These are phyloP conservation scores for Drosophila seclusa DNA, from an alignment of 2,888 invertebrate species.

Conservation along the genomic window DNA sequence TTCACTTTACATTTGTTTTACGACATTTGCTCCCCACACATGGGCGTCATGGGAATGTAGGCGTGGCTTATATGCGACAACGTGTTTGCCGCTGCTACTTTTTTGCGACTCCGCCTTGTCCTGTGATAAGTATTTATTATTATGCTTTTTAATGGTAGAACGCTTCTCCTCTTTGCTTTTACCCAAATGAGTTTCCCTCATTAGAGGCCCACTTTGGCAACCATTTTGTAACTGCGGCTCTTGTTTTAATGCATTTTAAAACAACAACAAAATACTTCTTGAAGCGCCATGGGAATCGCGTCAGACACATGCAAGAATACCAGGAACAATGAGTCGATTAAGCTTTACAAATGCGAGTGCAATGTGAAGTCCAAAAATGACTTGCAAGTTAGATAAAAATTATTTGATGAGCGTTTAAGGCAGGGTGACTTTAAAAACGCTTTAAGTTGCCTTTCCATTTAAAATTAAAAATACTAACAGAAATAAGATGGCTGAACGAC, in stretches of 20 bases:
- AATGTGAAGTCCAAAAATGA: not conserved
- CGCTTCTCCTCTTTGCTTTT: slow-evolving; percentile 68
- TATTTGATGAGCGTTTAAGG: not conserved
- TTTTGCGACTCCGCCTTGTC: slow-evolving; percentile 36
- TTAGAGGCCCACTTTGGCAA: slow-evolving; percentile 57
- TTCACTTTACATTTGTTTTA: slow-evolving; percentile 81
- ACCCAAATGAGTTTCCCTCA: slow-evolving; percentile 79
- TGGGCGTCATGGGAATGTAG: slow-evolving; percentile 31
- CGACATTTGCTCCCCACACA: slow-evolving; percentile 67
- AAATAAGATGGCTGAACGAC: slow-evolving; percentile 3
- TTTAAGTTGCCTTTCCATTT: not conserved
- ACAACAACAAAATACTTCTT: slow-evolving; percentile 10
- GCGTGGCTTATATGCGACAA: slow-evolving; percentile 60
- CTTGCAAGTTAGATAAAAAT: not conserved
- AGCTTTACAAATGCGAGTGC: not conserved
- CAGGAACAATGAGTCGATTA: slow-evolving; percentile 4
- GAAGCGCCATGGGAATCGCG: slow-evolving; percentile 1
- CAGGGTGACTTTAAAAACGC: not conserved
- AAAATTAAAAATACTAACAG: not conserved
- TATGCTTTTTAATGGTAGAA: slow-evolving; percentile 76
- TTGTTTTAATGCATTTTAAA: slow-evolving; percentile 41
- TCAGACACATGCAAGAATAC: not conserved
- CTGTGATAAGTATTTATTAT: slow-evolving; percentile 79
- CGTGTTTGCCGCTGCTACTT: slow-evolving; percentile 55
- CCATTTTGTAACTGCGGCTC: slow-evolving; percentile 29